phyloP scores from a whole-genome alignment of 2,888 invertebrate species.

The Plebejus argus region DNA sequence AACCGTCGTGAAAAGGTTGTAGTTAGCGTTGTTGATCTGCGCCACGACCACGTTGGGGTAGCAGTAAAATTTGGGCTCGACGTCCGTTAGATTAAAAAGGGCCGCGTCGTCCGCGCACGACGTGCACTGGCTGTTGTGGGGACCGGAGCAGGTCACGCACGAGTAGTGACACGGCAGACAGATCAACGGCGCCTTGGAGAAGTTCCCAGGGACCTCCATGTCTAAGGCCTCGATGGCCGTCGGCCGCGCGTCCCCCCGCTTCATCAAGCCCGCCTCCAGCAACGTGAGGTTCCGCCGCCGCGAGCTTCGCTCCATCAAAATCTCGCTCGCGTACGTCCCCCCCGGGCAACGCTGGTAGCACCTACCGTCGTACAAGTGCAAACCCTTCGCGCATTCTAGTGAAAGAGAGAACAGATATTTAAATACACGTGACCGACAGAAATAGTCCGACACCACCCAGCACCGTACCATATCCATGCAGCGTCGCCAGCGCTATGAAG shows the following conservation, averaged over 20 bases:
- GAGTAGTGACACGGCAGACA: conserved; percentile 88
- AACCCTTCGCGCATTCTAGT: conserved; percentile 85
- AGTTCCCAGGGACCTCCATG: conserved; percentile 55
- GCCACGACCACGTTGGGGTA: conserved; percentile 72
- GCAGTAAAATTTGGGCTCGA: conserved; percentile 71
- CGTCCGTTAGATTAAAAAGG: conserved; percentile 67
- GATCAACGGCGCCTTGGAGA: conserved; percentile 58
- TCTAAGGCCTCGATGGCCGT: conserved; percentile 63
- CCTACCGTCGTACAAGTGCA: conserved; percentile 81
- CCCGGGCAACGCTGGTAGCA: conserved; percentile 83
- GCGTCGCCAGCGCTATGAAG: conserved; percentile 61
- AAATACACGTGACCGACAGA: conserved; percentile 53
- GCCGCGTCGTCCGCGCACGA: conserved; percentile 85
- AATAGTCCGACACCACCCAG: conserved; percentile 69
- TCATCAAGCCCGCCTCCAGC: conserved; percentile 56
- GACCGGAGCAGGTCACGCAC: conserved; percentile 86
- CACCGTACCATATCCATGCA: conserved; percentile 76
- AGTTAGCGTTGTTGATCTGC: conserved; percentile 66
- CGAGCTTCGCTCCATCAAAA: conserved; percentile 61
- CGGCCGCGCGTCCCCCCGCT: conserved; percentile 55
- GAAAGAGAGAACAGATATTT: conserved; percentile 70
- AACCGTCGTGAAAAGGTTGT: conserved; percentile 67
- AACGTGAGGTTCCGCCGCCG: conserved; percentile 69
- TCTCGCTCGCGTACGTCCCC: conserved; percentile 71
- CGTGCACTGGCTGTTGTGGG: conserved; percentile 85